A percentile compares a stretch with the other conserved stretches of the same genome.
Evolutionary conservation across 2,797 vertebrate species (phyloP).

Genomic region (Eremophila alpestris): DNA sequence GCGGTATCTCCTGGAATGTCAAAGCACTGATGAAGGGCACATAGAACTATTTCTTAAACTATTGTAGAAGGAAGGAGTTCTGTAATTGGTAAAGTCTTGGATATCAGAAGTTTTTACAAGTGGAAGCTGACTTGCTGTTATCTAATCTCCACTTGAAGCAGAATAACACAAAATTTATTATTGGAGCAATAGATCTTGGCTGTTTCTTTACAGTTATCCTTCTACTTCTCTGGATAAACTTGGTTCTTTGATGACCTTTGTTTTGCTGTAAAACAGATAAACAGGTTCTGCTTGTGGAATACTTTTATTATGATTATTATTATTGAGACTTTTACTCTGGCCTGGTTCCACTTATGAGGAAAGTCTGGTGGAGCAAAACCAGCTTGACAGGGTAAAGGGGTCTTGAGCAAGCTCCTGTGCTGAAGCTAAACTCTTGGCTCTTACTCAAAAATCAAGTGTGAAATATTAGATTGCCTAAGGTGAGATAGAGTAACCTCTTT

Average conservation of each 20-base stretch:
- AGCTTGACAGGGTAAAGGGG: background rate
- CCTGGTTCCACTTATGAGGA: slow-evolving; percentile 34
- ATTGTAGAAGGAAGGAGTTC: background rate
- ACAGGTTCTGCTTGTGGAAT: slow-evolving; percentile 21
- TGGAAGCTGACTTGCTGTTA: background rate
- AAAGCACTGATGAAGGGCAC: background rate
- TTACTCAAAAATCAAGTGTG: slow-evolving; percentile 2
- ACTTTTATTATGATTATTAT: background rate
- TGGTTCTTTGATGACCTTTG: background rate
- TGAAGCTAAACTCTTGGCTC: slow-evolving; percentile 16
- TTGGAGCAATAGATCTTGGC: background rate
- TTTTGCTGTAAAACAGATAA: slow-evolving; percentile 34
- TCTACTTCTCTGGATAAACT: background rate
- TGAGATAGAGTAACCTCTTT: background rate
- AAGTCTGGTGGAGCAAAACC: slow-evolving; percentile 32
- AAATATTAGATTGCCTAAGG: slow-evolving; percentile 14
- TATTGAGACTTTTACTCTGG: slow-evolving; percentile 11
- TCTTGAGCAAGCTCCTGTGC: slow-evolving; percentile 38
- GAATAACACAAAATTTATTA: background rate
- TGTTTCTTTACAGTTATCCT: background rate
- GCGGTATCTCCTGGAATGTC: background rate
- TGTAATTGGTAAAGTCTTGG: background rate
- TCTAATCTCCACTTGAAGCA: background rate
- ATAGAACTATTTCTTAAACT: background rate
- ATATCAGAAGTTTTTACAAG: background rate